Evolutionary conservation across 2,113 vertebrate species (phyloP).

Genomic region (Pontoporia blainvillei): DNA sequence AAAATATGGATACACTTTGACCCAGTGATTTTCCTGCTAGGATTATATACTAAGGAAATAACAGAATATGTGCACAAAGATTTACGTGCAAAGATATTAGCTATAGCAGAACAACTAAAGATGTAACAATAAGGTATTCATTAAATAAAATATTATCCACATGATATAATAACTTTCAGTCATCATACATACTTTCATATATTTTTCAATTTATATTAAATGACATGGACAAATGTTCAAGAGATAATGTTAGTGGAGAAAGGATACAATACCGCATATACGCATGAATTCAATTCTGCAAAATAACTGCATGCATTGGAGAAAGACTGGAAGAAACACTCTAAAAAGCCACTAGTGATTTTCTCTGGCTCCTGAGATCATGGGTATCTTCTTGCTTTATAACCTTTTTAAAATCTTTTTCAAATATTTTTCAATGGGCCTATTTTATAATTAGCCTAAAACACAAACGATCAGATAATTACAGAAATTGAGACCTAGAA

Average conservation of each 20-base stretch:
- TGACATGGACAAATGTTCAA: background rate
- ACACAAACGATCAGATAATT: background rate
- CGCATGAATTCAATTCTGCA: background rate
- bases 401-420: background rate
- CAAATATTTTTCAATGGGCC: background rate
- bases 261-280: background rate
- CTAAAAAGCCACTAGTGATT: background rate
- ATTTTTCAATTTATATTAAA: constrained; percentile 24
- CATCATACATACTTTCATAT: background rate
- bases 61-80: background rate
- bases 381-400: background rate
- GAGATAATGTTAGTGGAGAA: background rate
- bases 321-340: background rate
- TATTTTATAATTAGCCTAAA: background rate
- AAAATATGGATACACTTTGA: background rate
- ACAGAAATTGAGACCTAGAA: background rate
- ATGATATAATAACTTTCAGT: background rate
- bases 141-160: background rate
- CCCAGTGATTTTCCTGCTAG: background rate
- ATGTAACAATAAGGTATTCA: background rate
- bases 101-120: background rate
- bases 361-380: background rate
- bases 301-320: accelerated
- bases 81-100: background rate
- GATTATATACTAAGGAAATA: background rate